These are phyloP conservation scores for Chrysopilus asiliformis DNA, from an alignment of 2,888 invertebrate species.

Conservation along the genomic window DNA sequence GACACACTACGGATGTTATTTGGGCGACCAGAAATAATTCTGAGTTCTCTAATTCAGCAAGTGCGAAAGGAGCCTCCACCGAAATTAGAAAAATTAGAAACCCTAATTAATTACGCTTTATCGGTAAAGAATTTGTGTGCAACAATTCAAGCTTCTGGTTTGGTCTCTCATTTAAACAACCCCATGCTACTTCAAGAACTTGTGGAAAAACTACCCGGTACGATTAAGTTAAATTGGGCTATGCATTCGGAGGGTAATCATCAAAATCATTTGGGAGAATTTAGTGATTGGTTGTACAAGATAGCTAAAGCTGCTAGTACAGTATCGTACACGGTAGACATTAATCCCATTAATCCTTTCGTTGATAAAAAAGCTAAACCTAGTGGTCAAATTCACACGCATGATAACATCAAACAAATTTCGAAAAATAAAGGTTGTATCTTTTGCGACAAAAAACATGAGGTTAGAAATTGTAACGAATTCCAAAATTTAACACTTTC, in stretches of 20 bases:
- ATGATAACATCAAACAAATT: no score
- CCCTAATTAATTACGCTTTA: not conserved
- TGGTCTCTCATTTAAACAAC: not conserved
- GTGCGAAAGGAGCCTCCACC: not conserved
- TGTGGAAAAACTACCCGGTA: not conserved
- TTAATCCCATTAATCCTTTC: no score
- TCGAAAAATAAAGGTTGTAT: no score
- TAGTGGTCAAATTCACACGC: no score
- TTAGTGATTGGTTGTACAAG: not conserved
- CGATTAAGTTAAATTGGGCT: not conserved
- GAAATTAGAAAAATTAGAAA: not conserved
- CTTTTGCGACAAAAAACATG: no score
- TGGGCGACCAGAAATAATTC: slow-evolving; percentile 2
- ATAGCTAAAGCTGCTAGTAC: not conserved
- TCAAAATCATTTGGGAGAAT: not conserved
- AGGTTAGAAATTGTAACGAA: no score
- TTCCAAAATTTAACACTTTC: no score
- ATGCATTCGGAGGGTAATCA: not conserved
- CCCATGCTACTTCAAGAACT: not conserved
- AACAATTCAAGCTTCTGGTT: not conserved
- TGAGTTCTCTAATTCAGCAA: not conserved
- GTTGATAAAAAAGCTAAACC: no score
- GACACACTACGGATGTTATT: not conserved
- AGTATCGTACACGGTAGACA: not conserved
- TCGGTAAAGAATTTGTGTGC: not conserved